These are phyloP conservation scores for Meleagris gallopavo DNA, from an alignment of 2,113 vertebrate species.

Conservation along the genomic window DNA sequence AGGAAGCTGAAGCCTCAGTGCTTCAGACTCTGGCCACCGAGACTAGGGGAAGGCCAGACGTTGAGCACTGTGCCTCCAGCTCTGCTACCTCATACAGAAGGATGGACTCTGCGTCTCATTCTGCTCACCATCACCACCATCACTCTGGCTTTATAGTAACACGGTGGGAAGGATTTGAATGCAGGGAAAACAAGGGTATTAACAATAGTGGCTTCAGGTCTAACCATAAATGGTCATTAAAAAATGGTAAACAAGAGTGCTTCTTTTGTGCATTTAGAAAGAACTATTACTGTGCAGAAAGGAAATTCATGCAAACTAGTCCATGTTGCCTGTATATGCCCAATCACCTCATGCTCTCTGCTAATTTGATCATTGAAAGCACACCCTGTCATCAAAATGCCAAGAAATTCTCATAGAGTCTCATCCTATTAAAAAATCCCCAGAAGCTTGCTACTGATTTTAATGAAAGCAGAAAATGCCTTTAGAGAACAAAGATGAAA, in stretches of 20 bases:
- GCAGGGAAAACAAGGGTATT: background rate
- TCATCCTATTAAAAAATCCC: background rate
- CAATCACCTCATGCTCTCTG: background rate
- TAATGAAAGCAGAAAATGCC: background rate
- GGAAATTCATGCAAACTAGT: background rate
- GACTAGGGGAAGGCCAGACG: background rate
- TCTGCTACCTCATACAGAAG: background rate
- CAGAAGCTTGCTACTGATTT: background rate
- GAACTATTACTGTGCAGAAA: background rate
- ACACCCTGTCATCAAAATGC: background rate
- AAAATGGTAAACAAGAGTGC: background rate
- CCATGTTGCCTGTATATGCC: background rate
- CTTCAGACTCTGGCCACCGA: background rate
- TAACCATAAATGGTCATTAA: background rate
- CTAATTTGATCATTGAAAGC: background rate
- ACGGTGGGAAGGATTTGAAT: background rate
- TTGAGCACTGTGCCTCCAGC: background rate
- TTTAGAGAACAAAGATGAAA: background rate
- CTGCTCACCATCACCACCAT: background rate
- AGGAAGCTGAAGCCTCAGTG: background rate
- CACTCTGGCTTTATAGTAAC: background rate
- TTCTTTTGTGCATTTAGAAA: background rate
- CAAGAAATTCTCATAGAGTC: background rate
- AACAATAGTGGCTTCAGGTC: background rate
- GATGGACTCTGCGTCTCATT: rapidly evolving